Conservation (phyloP, 35 echinoderm and acorn worm genomes). For the Apostichopus parvimensis region DNA sequence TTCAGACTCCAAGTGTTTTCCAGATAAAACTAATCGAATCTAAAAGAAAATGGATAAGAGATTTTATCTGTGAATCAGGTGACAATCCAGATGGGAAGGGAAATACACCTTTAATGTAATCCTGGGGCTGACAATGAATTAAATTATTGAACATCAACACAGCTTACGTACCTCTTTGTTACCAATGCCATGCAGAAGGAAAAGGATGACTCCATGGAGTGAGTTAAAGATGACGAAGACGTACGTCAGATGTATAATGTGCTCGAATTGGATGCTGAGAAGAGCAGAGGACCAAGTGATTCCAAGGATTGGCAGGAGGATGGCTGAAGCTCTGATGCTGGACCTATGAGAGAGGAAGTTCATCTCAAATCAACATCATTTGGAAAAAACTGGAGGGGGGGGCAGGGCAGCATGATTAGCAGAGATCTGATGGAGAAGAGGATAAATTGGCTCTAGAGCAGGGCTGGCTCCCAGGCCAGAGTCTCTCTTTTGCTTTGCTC, state of each 20-base stretch:
- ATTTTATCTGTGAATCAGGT: neutral
- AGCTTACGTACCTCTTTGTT: conserved; percentile 66
- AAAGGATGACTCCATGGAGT: conserved; percentile 61
- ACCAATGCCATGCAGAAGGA: conserved; percentile 62
- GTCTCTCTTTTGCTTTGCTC: no score
- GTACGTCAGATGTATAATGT: conserved; percentile 57
- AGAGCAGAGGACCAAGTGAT: conserved; percentile 69
- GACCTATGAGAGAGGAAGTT: conserved; percentile 46
- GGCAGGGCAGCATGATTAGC: no score
- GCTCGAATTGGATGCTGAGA: conserved; percentile 52
- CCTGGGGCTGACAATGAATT: no score
- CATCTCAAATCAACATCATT: no score
- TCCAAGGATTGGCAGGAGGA: conserved; percentile 71
- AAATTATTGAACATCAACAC: neutral
- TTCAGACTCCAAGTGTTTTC: conserved; percentile 58
- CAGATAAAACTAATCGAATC: conserved; percentile 55
- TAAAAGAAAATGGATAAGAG: neutral
- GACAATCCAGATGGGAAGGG: neutral
- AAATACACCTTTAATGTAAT: neutral
- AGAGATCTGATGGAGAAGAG: no score
- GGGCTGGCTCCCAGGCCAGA: no score
- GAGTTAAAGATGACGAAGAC: conserved; percentile 68
- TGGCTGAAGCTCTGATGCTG: conserved; percentile 66
- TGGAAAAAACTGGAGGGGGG: no score
- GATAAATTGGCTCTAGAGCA: no score